A percentile compares a stretch with the other conserved stretches of the same genome.
These are phyloP conservation scores for Drosophila meridiana DNA, from an alignment of 2,888 invertebrate genomes.

Conservation along the genomic window DNA sequence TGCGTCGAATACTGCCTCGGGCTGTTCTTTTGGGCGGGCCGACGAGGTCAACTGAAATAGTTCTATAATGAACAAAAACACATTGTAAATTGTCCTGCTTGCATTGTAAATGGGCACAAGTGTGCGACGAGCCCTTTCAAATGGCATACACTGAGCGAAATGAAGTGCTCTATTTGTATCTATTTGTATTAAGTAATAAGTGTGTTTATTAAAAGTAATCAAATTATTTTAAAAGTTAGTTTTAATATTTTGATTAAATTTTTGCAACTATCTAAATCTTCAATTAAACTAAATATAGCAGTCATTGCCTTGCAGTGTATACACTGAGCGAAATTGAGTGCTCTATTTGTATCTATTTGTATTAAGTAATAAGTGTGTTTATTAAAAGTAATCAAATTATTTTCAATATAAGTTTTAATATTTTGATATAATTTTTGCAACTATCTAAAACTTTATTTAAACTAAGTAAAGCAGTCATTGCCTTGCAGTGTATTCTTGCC, in stretches of 20 bases:
- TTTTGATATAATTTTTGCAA: neutral
- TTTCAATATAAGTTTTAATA: neutral
- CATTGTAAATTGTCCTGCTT: conserved; percentile 79
- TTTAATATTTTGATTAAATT: no score
- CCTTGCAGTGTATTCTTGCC: conserved; percentile 41
- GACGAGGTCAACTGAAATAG: conserved; percentile 75
- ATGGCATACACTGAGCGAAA: conserved; percentile 52
- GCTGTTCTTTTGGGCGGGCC: conserved; percentile 52
- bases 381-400: no score
- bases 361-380: no score
- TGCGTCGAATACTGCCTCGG: conserved; percentile 66
- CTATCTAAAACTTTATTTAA: neutral
- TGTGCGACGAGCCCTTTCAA: conserved; percentile 47
- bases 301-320: no score
- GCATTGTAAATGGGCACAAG: conserved; percentile 72
- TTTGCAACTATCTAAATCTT: no score
- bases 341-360: no score
- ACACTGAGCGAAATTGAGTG: no score
- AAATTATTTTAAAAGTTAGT: neutral
- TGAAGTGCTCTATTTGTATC: no score
- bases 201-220: no score
- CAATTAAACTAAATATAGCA: no score
- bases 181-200: no score
- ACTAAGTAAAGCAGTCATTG: conserved; percentile 15
- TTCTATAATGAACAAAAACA: conserved; percentile 80